Evolutionary conservation across 2,113 vertebrate genomes (phyloP).

Genomic region (Leptosomus discolor): DNA sequence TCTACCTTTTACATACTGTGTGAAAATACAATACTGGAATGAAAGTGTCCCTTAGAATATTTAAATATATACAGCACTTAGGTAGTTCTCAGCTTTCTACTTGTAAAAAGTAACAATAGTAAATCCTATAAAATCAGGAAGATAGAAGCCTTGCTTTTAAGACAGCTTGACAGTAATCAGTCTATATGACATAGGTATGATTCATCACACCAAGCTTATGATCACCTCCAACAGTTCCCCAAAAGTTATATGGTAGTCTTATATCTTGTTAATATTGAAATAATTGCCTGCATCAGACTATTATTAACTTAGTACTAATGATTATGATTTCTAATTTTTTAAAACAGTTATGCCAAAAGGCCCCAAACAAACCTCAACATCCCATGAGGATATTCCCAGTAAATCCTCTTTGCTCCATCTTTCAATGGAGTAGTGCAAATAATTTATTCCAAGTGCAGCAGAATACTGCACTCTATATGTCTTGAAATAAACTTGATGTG

Average conservation of each 20-base stretch:
- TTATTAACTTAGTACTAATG: not conserved
- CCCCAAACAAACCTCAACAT: not conserved
- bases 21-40: not conserved
- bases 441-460: not conserved
- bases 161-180: not conserved
- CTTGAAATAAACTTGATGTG: not conserved
- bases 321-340: not conserved
- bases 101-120: not conserved
- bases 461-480: not conserved
- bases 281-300: not conserved
- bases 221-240: not conserved
- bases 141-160: not conserved
- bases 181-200: not conserved
- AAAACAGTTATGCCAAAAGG: not conserved
- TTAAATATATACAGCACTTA: not conserved
- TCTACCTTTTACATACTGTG: not conserved
- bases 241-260: not conserved
- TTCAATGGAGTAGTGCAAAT: not conserved
- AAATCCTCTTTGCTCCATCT: not conserved
- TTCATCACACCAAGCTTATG: not conserved
- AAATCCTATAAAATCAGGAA: not conserved
- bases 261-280: not conserved
- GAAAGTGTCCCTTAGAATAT: not conserved
- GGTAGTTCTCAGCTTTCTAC: not conserved
- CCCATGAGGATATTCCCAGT: not conserved